Evolutionary conservation across 1,140 invertebrate genomes (phyloP).

Genomic region (Papilio helenus): DNA sequence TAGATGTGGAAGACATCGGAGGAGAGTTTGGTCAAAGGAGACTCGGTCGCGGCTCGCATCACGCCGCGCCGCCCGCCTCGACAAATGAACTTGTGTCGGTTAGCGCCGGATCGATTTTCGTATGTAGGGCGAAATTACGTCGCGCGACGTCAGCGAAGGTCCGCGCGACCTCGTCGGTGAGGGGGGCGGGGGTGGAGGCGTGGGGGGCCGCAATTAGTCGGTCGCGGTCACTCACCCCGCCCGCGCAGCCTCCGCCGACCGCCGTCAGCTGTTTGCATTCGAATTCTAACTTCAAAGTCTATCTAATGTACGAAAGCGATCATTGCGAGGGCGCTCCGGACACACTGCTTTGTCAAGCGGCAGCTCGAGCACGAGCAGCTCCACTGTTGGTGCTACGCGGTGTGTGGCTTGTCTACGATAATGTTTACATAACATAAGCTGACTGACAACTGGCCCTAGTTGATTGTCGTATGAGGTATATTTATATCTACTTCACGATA

Average conservation of each 20-base stretch:
- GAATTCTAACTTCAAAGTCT: background rate
- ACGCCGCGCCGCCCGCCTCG: background rate
- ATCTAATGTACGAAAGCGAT: background rate
- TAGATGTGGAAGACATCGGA: no score
- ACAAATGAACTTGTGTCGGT: constrained; percentile 71
- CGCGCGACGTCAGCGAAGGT: constrained; percentile 63
- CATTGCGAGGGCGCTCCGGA: background rate
- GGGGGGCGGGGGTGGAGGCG: constrained; percentile 38
- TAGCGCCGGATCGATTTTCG: constrained; percentile 70
- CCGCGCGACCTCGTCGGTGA: constrained; percentile 58
- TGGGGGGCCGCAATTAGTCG: constrained; percentile 68
- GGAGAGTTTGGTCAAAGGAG: no score
- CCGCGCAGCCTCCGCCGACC: constrained; percentile 29
- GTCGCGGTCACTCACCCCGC: constrained; percentile 67
- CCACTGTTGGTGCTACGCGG: no score
- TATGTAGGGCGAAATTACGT: constrained; percentile 71
- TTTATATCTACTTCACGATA: no score
- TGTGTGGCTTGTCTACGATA: no score
- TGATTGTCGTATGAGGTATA: no score
- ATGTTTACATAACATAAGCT: no score
- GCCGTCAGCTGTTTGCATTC: constrained; percentile 9
- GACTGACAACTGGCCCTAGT: no score
- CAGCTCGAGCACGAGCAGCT: no score
- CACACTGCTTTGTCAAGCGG: no score
- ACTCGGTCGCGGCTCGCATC: background rate